phyloP scores from a whole-genome alignment of 2,888 invertebrate species.

The Meta bourneti region DNA sequence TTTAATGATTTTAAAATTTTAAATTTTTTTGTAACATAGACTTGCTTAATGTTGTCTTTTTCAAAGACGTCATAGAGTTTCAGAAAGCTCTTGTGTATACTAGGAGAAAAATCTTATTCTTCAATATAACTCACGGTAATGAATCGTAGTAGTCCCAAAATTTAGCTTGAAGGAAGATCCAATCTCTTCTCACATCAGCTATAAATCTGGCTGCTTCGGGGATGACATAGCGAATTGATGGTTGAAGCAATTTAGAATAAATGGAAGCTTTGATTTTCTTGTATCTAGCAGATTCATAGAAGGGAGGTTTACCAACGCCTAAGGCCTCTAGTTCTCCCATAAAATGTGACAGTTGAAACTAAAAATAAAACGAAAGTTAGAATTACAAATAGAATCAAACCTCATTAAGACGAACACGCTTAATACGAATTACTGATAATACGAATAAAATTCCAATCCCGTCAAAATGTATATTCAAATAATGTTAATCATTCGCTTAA shows the following conservation, averaged over 20 bases:
- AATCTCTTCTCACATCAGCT: slow-evolving; percentile 30
- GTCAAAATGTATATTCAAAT: too few relatives aligned
- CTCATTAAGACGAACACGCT: too few relatives aligned
- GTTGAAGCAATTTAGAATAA: slow-evolving; percentile 34
- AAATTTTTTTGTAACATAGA: too few relatives aligned
- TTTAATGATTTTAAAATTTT: too few relatives aligned
- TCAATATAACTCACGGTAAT: slow-evolving; percentile 66
- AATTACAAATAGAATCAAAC: too few relatives aligned
- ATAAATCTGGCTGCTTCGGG: slow-evolving; percentile 41
- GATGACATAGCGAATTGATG: slow-evolving; percentile 16
- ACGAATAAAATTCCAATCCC: too few relatives aligned
- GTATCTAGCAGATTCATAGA: slow-evolving; percentile 49
- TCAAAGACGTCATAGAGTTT: too few relatives aligned
- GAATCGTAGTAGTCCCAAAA: slow-evolving; percentile 11
- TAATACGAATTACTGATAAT: too few relatives aligned
- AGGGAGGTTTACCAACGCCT: slow-evolving; percentile 47
- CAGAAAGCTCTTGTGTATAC: too few relatives aligned
- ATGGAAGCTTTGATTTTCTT: slow-evolving; percentile 49
- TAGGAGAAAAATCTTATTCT: not conserved
- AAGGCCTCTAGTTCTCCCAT: slow-evolving; percentile 45
- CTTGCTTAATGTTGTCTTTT: too few relatives aligned
- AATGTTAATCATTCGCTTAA: too few relatives aligned
- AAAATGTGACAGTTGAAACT: slow-evolving; percentile 47
- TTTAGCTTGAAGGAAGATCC: not conserved
- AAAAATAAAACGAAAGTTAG: not conserved